phyloP scores from a whole-genome alignment of 2,888 invertebrate genomes.

The Malacosoma neustria region DNA sequence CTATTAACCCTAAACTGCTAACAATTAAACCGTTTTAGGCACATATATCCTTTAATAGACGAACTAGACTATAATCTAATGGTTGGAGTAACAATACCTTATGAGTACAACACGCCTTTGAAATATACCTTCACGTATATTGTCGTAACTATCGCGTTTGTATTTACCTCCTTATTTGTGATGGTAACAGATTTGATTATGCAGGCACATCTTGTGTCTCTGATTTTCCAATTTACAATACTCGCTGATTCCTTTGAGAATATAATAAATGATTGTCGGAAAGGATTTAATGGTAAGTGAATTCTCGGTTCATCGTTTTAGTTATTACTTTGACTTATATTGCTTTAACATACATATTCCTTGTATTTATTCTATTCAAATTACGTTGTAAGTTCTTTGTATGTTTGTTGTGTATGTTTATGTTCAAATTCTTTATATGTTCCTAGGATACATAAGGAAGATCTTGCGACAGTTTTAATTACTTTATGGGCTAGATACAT shows the following conservation, averaged over 20 bases:
- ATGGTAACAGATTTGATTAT: conserved; percentile 46
- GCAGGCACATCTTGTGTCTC: conserved; percentile 42
- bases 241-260: conserved; percentile 48
- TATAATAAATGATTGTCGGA: conserved; percentile 33
- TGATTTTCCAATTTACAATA: conserved; percentile 45
- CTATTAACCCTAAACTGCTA: background rate
- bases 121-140: conserved; percentile 33
- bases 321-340: no score
- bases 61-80: conserved; percentile 47
- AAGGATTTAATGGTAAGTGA: conserved; percentile 22
- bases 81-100: conserved; percentile 33
- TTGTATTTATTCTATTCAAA: no score
- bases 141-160: conserved; percentile 26
- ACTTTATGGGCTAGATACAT: no score
- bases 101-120: conserved; percentile 22
- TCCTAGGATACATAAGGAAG: no score
- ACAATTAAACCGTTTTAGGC: conserved; percentile 23
- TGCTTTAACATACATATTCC: no score
- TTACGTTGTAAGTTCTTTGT: no score
- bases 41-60: conserved; percentile 41
- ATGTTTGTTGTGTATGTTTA: no score
- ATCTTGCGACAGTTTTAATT: no score
- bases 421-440: no score
- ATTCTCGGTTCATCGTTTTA: no score
- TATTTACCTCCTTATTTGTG: conserved; percentile 36